Base-by-base conservation (phyloP, 2,888 invertebrate genomes). In the Petrolisthes manimaculis region DNA sequence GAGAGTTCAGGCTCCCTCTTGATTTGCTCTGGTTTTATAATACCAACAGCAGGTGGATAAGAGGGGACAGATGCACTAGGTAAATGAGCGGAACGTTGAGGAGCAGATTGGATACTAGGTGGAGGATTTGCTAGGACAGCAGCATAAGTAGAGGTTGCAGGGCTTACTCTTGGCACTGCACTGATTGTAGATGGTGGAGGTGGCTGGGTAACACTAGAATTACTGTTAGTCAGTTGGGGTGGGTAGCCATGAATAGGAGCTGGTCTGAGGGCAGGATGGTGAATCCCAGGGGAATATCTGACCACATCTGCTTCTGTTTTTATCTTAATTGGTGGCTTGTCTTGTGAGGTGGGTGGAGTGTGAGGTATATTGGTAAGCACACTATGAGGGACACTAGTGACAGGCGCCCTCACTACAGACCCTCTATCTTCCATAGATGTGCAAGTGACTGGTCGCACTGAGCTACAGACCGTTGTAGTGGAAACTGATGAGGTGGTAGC, bases 11-110 rank as follows among this genome's bases (percentile, higher is more conserved):
- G 81, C 67, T 88, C 88, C 53, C 88, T 69, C 54, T 88, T 88
- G 53, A 88, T 84, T 12, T 87, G 87, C 37, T 88, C 88, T 4
- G 88, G 81, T 55, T 88, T 88, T 9, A 88, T 88, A 24, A 87
- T 69, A 14, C 67, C 69, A 9, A 61, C 18, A 4, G 83, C 77
- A 54, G 61, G 37, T 14, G 86, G 55, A 18, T 86, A 83, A 21
- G 61, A 53, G 24, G 83, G 87, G 24, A 87, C 55, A 53, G 53
- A 61, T 21, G 81, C 51, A 71, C 78, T 54, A 8, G 85, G 24
- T 12, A 85, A 54, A 53, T 77, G 79, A 54, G 85, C 55, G 3
- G 79, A 51, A 14, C 85, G 79, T 18, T 78, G 69, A 24, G 79
- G 4, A 3, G 79, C 75, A 14, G 75, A 74, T 5, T 2, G 55